Evolutionary conservation across 1,140 invertebrate genomes (phyloP).

Genomic region (Achatina immaculata): DNA sequence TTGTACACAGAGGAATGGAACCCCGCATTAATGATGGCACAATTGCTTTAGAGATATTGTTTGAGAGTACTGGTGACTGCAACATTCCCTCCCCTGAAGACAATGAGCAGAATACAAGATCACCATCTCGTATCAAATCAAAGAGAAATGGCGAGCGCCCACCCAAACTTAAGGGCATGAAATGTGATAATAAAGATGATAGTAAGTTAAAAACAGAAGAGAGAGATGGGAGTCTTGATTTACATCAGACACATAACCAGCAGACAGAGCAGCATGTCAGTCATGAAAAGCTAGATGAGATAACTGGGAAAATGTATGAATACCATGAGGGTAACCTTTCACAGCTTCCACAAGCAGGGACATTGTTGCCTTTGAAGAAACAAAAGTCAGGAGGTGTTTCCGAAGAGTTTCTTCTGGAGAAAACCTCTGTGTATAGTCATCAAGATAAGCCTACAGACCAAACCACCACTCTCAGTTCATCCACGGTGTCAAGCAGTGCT

Average conservation of each 20-base stretch:
- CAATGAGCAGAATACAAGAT: not conserved
- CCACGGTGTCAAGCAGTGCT: not conserved
- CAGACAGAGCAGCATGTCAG: not conserved
- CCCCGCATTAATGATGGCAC: not conserved
- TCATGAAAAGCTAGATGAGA: not conserved
- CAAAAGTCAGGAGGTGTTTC: not conserved
- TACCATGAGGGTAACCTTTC: not conserved
- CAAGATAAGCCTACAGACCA: not conserved
- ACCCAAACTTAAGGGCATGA: not conserved
- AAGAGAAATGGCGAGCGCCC: not conserved
- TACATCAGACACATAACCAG: not conserved
- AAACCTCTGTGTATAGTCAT: not conserved
- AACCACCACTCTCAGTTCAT: not conserved
- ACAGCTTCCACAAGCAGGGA: not conserved
- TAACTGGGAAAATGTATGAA: not conserved
- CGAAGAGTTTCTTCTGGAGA: not conserved
- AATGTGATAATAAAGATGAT: not conserved
- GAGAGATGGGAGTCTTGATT: not conserved
- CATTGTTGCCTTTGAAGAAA: not conserved
- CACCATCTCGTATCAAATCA: not conserved
- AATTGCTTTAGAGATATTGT: not conserved
- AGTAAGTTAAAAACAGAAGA: not conserved
- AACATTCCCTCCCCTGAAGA: not conserved
- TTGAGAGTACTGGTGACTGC: not conserved
- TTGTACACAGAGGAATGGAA: slow-evolving; percentile 21